A percentile compares a stretch with the other conserved stretches of the same genome.
Conservation (phyloP, 1,140 invertebrate species). For the Drosophila melanogaster region DNA sequence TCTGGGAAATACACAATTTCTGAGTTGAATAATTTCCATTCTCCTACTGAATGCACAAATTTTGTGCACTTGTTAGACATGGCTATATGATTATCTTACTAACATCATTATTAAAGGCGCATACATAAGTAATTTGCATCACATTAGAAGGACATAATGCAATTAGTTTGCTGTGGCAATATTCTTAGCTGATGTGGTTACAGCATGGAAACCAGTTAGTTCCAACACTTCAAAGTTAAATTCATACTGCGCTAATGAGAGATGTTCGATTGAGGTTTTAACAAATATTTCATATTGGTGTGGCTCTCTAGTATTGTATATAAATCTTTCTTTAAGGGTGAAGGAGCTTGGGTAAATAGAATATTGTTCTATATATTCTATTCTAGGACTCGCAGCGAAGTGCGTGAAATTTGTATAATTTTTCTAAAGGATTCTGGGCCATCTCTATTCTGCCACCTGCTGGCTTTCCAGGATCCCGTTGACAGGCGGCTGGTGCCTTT, state of each 20-base stretch:
- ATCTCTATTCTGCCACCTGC: constrained; percentile 51
- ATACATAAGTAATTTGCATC: background rate
- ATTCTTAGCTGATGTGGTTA: background rate
- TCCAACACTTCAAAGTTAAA: background rate
- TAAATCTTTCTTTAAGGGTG: no score
- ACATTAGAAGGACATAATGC: background rate
- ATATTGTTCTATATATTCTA: no score
- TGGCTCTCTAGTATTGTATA: no score
- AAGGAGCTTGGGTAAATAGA: no score
- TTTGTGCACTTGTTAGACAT: background rate
- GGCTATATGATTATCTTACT: background rate
- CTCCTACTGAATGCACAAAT: background rate
- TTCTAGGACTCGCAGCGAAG: background rate
- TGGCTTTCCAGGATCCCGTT: constrained; percentile 22
- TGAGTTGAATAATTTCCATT: background rate
- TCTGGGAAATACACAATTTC: background rate
- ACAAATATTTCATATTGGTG: no score
- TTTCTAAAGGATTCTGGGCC: constrained; percentile 18
- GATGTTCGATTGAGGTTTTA: no score
- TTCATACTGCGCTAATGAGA: background rate
- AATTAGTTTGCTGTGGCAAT: background rate
- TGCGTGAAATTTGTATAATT: background rate
- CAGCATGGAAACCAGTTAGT: no score
- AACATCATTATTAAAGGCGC: background rate
- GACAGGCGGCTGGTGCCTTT: constrained; percentile 15